Percentiles rank a stretch among this genome's conserved stretches.
Conservation (phyloP, 2,888 invertebrate genomes). For the Erannis defoliaria region DNA sequence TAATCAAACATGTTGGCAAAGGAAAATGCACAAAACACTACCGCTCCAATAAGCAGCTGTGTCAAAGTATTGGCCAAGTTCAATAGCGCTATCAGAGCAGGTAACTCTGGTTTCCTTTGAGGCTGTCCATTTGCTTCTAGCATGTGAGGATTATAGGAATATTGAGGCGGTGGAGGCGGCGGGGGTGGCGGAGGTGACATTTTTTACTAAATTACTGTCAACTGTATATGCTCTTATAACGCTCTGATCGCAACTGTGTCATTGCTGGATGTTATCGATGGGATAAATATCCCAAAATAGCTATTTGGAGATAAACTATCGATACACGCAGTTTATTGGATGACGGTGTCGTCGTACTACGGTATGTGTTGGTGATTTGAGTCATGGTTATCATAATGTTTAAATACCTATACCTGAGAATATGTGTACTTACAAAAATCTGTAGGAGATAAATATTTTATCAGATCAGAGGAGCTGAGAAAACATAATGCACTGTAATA, state of each 20-base stretch:
- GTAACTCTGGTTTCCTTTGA: conserved; percentile 30
- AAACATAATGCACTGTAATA: no score
- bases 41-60: conserved; percentile 56
- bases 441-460: neutral
- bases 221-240: neutral
- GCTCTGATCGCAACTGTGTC: conserved; percentile 17
- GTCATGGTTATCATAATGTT: neutral
- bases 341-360: neutral
- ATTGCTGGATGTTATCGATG: conserved; percentile 10
- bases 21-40: conserved; percentile 52
- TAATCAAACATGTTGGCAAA: conserved; percentile 34
- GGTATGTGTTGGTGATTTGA: neutral
- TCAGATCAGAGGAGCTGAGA: no score
- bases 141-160: conserved; percentile 27
- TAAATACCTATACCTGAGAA: neutral
- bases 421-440: neutral
- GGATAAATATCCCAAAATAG: conserved; percentile 4
- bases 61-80: conserved; percentile 55
- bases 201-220: neutral
- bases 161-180: conserved; percentile 36
- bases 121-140: conserved; percentile 43
- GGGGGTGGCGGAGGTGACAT: conserved; percentile 46
- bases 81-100: conserved; percentile 45
- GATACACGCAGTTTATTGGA: conserved; percentile 1
- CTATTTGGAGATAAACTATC: conserved; percentile 24